Conservation (phyloP, 2,888 invertebrate species). For the Drosophila glabriapex region DNA sequence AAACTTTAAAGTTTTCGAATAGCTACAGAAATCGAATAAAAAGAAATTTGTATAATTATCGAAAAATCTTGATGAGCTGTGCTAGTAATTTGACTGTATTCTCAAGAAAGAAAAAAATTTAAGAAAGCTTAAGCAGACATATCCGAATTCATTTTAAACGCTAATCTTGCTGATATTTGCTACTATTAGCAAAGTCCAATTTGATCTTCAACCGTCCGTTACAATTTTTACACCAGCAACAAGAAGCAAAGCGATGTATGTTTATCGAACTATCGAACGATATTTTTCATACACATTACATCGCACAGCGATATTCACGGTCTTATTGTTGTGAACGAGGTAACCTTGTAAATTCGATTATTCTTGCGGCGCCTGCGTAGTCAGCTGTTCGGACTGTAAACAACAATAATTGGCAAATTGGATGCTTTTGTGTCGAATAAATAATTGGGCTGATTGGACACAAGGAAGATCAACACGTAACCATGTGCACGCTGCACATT, state of each 20-base stretch:
- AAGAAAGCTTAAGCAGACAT: neutral
- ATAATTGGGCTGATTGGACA: conserved; percentile 4
- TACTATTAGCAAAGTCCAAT: neutral
- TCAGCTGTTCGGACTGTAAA: conserved; percentile 62
- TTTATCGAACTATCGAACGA: neutral
- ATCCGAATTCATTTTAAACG: neutral
- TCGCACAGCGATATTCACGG: neutral
- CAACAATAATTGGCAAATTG: conserved; percentile 33
- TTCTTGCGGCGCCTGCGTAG: conserved; percentile 26
- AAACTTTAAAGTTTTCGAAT: neutral
- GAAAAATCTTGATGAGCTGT: neutral
- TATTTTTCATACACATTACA: neutral
- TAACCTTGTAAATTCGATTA: conserved; percentile 20
- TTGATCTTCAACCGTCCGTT: neutral
- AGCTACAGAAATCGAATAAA: neutral
- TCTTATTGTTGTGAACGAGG: neutral
- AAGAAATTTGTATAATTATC: neutral
- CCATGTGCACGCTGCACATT: conserved; percentile 62
- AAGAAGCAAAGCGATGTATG: neutral
- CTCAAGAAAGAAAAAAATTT: neutral
- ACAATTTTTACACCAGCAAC: neutral
- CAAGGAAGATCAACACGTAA: conserved; percentile 28
- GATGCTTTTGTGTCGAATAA: conserved; percentile 34
- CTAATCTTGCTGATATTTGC: neutral
- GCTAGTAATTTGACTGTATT: neutral